Evolutionary conservation across 2,113 vertebrate genomes (phyloP).

Genomic region (Bolborhynchus lineola): DNA sequence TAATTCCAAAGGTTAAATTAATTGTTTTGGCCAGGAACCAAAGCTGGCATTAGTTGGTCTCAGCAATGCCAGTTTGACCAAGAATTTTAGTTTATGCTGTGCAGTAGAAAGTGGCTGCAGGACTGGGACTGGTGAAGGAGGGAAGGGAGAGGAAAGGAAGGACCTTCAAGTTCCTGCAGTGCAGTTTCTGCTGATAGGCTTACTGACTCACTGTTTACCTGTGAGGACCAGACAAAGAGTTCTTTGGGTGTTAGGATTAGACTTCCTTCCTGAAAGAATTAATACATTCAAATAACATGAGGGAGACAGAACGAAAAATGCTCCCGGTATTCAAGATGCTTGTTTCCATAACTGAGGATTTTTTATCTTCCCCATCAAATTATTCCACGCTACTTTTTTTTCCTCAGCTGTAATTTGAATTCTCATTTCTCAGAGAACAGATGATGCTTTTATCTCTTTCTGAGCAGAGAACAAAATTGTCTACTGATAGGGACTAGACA

Average conservation of each 20-base stretch:
- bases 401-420: neutral
- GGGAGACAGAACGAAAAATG: neutral
- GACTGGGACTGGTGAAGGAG: neutral
- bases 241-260: neutral
- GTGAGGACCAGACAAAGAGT: neutral
- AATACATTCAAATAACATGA: neutral
- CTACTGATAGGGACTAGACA: neutral
- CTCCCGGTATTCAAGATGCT: neutral
- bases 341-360: slow-evolving; percentile 1
- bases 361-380: slow-evolving; percentile 40
- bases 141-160: neutral
- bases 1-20: neutral
- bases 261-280: neutral
- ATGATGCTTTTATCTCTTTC: slow-evolving; percentile 21
- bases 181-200: neutral
- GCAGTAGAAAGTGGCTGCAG: neutral
- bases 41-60: neutral
- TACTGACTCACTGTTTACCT: neutral
- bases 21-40: neutral
- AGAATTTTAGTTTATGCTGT: neutral
- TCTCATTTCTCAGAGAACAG: slow-evolving; percentile 23
- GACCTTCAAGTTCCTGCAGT: neutral
- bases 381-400: neutral
- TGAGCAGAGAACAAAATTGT: neutral
- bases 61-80: neutral